Conservation (phyloP, 30 jellyfish, hydroid and myxozoan species). For the Chrysaora quinquecirrha region DNA sequence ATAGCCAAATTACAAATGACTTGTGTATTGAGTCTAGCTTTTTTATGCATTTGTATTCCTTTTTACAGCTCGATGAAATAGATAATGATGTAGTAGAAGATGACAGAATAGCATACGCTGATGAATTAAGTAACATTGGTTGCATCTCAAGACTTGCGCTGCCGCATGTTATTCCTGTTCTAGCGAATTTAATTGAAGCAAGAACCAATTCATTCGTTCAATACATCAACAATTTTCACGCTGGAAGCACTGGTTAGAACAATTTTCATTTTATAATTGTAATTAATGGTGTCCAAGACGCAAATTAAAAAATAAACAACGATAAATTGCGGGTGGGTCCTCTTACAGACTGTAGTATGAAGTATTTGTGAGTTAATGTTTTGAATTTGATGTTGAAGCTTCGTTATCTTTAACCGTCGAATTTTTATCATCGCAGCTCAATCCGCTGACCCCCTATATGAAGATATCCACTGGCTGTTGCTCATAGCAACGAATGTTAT, state of each 20-base stretch:
- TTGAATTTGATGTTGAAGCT: too few species aligned
- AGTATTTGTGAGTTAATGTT: too few species aligned
- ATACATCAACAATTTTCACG: slow-evolving; percentile 17
- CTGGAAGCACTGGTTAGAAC: background rate
- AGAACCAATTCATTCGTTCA: slow-evolving; percentile 40
- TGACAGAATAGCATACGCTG: slow-evolving; percentile 84
- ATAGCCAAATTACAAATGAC: too few species aligned
- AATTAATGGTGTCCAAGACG: too few species aligned
- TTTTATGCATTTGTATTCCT: background rate
- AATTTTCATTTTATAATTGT: too few species aligned
- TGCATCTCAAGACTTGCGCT: slow-evolving; percentile 85
- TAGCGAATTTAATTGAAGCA: slow-evolving; percentile 53
- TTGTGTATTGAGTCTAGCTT: too few species aligned
- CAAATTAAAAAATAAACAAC: too few species aligned
- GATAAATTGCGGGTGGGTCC: too few species aligned
- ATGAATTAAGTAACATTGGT: slow-evolving; percentile 87
- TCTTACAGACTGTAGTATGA: too few species aligned
- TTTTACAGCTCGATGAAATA: slow-evolving; percentile 63
- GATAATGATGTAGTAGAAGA: slow-evolving; percentile 90
- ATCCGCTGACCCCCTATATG: slow-evolving; percentile 64
- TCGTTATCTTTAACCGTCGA: too few species aligned
- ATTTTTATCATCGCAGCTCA: background rate
- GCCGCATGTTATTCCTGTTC: slow-evolving; percentile 66
- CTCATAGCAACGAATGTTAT: slow-evolving; percentile 75
- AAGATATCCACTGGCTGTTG: slow-evolving; percentile 94